Conservation (phyloP, 2,888 invertebrate species). For the Clostera curtula region DNA sequence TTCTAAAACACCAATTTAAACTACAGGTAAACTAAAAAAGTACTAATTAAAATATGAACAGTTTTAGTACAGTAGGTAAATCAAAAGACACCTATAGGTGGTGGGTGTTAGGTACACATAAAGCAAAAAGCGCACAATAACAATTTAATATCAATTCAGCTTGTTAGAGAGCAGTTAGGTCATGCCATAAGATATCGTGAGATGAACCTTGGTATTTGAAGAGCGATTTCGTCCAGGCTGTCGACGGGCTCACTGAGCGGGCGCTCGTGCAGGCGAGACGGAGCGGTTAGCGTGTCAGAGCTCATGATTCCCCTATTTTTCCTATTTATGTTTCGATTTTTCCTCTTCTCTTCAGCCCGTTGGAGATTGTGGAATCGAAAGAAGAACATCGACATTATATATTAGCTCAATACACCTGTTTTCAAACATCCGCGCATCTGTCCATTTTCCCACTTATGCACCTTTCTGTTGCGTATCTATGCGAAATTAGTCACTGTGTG, state of each 20-base stretch:
- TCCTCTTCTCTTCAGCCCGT: constrained; percentile 82
- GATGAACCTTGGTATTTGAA: constrained; percentile 91
- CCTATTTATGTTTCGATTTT: constrained; percentile 33
- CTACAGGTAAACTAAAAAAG: too few relatives aligned
- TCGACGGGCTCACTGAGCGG: constrained; percentile 90
- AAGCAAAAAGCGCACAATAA: constrained; percentile 29
- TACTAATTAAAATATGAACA: too few relatives aligned
- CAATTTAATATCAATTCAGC: too few relatives aligned
- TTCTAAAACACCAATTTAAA: too few relatives aligned
- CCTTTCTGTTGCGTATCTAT: too few relatives aligned
- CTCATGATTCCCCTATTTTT: constrained; percentile 44
- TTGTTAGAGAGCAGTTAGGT: too few relatives aligned
- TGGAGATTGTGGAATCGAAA: constrained; percentile 94
- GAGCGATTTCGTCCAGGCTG: constrained; percentile 92
- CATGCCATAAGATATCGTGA: too few relatives aligned
- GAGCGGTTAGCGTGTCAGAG: constrained; percentile 80
- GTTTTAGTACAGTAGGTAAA: too few relatives aligned
- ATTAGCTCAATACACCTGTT: constrained; percentile 20
- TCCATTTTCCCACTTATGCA: too few relatives aligned
- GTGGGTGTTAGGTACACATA: too few relatives aligned
- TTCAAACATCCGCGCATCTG: constrained; percentile 7
- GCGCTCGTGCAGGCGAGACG: constrained; percentile 88
- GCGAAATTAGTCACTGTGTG: too few relatives aligned
- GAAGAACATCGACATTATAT: constrained; percentile 95
- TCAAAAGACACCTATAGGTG: too few relatives aligned